Conservation (phyloP, 2,888 invertebrate species). For the Drosophila mayaguana region DNA sequence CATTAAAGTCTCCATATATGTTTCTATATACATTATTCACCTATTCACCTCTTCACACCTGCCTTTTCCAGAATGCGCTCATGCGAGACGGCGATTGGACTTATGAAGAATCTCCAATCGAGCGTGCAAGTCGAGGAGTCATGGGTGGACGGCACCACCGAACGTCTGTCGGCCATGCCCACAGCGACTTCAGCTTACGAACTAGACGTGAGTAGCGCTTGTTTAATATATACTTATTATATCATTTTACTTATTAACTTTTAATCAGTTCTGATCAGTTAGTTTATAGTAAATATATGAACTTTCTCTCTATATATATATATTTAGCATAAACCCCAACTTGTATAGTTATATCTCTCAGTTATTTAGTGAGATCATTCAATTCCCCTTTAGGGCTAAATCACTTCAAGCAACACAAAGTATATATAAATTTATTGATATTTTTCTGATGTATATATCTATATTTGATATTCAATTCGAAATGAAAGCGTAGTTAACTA, state of each 20-base stretch:
- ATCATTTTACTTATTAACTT: conserved; percentile 26
- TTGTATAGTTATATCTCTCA: conserved; percentile 56
- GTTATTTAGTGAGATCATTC: conserved; percentile 37
- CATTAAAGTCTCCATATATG: conserved; percentile 26
- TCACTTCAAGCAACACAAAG: conserved; percentile 61
- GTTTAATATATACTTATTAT: conserved; percentile 12
- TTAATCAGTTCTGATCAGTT: conserved; percentile 48
- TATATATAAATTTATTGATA: conserved; percentile 64
- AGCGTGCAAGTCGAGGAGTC: conserved; percentile 94
- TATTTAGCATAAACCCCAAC: conserved; percentile 28
- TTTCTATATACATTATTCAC: neutral
- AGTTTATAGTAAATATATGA: conserved; percentile 20
- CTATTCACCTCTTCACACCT: conserved; percentile 28
- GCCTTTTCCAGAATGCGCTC: conserved; percentile 90
- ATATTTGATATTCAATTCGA: conserved; percentile 16
- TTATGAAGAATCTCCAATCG: conserved; percentile 95
- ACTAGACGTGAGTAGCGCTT: conserved; percentile 84
- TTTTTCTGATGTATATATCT: conserved; percentile 36
- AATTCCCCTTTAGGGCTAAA: conserved; percentile 14
- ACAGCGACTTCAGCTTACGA: conserved; percentile 87
- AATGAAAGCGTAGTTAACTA: conserved; percentile 57
- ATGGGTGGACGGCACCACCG: conserved; percentile 95
- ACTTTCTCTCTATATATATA: conserved; percentile 11
- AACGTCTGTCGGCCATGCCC: conserved; percentile 91
- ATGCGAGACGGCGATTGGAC: conserved; percentile 95